Evolutionary conservation across 2,113 vertebrate genomes (phyloP), one percentile per base, ranked within the genome.

Genomic region (Plectropomus leopardus): DNA sequence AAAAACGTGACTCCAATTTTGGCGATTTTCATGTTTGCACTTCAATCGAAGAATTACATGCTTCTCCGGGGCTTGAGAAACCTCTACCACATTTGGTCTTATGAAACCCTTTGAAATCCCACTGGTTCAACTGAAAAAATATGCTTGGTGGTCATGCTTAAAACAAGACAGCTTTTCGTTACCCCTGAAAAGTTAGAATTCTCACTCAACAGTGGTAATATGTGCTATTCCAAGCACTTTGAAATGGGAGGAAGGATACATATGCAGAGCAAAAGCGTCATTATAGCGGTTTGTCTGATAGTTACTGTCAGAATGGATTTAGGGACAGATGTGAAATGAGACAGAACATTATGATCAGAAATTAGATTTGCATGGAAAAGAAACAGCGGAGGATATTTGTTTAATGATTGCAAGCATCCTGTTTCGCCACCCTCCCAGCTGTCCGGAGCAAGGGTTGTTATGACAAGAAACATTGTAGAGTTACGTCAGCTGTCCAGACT

Each of bases 401-500:
- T 74, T 34, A 51, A 60, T 16, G 63, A 66, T 23, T 54, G 28
- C 72, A 64, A 50, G 59, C 57, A 19, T 83, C 50, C 30, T 65
- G 73, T 76, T 69, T 83, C 72, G 0, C 61, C 68, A 15, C 48
- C 55, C 23, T 34, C 21, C 61, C 72, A 72, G 80, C 75, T 57
- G 64, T 45, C 67, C 6, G 14, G 59, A 32, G 7, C 73, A 26
- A 16, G 9, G 24, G 26, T 68, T 87, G 80, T 86, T 89, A 58
- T 86, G 86, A 82, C 71, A 88, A 78, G 58, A 80, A 81, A 83
- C 69, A 61, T 1, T 54, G 74, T 44, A 1, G 44, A 28, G 65
- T 89, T 75, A 57, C 54, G 24, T 88, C 74, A 88, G 83, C 81
- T 79, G 60, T 55, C n/a, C 74, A 70, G 70, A 78, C 66, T 51